These are phyloP conservation scores for Rhabdomys pumilio DNA, from an alignment of 2,797 vertebrate genomes.

Conservation along the genomic window DNA sequence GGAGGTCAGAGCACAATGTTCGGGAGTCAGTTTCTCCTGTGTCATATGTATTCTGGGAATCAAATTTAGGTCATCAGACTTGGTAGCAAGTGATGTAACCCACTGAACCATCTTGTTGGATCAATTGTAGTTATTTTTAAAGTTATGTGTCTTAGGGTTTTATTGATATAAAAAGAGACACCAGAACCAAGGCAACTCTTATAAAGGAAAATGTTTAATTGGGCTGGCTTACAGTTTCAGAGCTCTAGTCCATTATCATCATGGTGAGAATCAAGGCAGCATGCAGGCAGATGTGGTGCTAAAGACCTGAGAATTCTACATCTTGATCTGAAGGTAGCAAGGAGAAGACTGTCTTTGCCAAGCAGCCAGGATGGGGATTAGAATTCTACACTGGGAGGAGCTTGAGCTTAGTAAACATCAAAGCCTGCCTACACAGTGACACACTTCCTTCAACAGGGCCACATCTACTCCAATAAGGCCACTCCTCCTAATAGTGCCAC, in stretches of 20 bases:
- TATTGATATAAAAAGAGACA: background rate
- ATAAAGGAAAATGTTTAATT: background rate
- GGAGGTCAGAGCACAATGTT: background rate
- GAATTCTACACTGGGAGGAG: background rate
- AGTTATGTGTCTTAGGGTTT: background rate
- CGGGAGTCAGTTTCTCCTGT: background rate
- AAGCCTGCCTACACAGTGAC: background rate
- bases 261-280: background rate
- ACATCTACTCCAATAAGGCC: background rate
- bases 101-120: background rate
- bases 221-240: background rate
- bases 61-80: background rate
- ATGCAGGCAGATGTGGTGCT: background rate
- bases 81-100: background rate
- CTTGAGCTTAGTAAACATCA: background rate
- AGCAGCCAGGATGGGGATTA: background rate
- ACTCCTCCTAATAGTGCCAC: background rate
- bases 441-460: background rate
- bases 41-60: background rate
- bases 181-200: background rate
- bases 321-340: background rate
- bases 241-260: background rate
- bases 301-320: background rate
- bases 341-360: background rate
- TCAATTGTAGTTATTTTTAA: conserved; percentile 30